Base-by-base conservation (phyloP, 2,113 vertebrate genomes). In the Manacus vitellinus region DNA sequence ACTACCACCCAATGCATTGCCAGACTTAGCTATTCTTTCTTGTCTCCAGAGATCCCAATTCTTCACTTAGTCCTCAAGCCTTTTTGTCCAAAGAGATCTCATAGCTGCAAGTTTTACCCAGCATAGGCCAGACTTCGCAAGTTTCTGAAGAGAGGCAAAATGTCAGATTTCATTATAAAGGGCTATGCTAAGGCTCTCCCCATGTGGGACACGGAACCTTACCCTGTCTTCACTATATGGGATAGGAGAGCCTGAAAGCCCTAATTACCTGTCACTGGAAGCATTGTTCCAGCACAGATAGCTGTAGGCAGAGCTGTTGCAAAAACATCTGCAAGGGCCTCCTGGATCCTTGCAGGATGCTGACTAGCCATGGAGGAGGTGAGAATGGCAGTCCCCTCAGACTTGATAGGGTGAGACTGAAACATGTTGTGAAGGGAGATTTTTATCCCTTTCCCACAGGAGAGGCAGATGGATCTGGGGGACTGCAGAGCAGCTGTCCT, bases 401-500 rank as follows among this genome's bases (percentile, higher is more conserved):
- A 37, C 33, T 37, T 65, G 47, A 20, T 37, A 39, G 18, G 10
- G 39, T 43, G 33, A 94, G 47, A n/a, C 19, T 27, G 66, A 89
- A 91, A 43, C 6, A 2, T 6, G 31, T 4, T 73, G 55, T 0
- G 0, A 81, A 66, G 58, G 30, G 67, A 86, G 49, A 56, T 72
- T 20, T 25, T 80, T 76, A 65, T 31, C 47, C 39, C 62, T 23
- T 75, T 79, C 62, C 35, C 0, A 0, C 20, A 25, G 52, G 43
- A 79, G 35, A 43, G 28, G 31, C 0, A 0, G 62, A 46, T 44
- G 56, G 47, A 75, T 61, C 61, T 59, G 66, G 14, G 12, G 10
- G 27, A 11, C 18, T 0, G 0, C 0, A 1, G 51, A 41, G 56
- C 71, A 43, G 39, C 79, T 37, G 21, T 27, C 4, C 1, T 1